A percentile compares a stretch with the other conserved stretches of the same genome.
These are phyloP conservation scores for Aix galericulata DNA, from an alignment of 2,113 vertebrate species.

Conservation along the genomic window DNA sequence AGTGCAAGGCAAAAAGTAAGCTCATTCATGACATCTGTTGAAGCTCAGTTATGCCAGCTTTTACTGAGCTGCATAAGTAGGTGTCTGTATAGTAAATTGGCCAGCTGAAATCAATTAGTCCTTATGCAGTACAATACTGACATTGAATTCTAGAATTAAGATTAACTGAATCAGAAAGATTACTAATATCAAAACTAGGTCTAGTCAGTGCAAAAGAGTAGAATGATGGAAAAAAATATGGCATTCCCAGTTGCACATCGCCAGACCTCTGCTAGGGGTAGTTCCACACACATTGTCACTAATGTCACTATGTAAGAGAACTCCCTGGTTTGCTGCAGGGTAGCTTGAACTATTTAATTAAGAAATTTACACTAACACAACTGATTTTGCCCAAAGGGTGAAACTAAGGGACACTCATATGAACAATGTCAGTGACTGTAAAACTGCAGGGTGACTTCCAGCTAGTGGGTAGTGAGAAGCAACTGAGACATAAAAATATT, in stretches of 20 bases:
- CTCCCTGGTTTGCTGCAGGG: background rate
- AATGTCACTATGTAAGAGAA: background rate
- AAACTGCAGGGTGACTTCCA: slow-evolving; percentile 10
- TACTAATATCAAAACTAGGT: background rate
- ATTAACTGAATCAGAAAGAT: background rate
- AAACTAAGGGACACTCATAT: background rate
- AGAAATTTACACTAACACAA: background rate
- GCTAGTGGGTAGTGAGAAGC: background rate
- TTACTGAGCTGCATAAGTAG: background rate
- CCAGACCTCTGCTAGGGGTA: background rate
- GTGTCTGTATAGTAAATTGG: background rate
- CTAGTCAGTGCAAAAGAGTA: background rate
- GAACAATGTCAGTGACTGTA: background rate
- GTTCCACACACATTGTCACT: background rate
- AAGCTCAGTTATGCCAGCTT: background rate
- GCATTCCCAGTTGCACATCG: background rate
- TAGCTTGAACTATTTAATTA: background rate
- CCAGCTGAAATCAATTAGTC: slow-evolving; percentile 4
- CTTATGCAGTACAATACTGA: background rate
- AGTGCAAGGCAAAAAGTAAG: background rate
- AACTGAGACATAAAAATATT: background rate
- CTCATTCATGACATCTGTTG: background rate
- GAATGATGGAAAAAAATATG: background rate
- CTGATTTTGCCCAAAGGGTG: background rate
- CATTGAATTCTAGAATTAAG: background rate